phyloP scores from a whole-genome alignment of 1,140 invertebrate species.

The Aleiodes sp. region DNA sequence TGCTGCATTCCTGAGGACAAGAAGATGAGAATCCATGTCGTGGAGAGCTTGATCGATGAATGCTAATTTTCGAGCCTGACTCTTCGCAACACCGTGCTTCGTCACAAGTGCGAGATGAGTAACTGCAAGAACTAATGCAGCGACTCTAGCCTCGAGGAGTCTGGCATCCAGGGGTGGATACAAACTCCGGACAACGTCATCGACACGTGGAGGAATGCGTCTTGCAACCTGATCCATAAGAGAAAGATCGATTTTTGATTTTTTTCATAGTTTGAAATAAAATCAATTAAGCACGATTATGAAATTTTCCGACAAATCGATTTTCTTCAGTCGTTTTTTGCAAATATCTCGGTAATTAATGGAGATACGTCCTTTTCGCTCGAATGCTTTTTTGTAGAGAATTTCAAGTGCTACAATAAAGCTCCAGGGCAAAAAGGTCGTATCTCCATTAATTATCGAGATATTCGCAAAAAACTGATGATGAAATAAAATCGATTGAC shows the following conservation, averaged over 20 bases:
- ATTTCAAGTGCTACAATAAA: too few relatives aligned
- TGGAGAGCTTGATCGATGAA: constrained; percentile 77
- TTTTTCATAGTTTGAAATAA: neutral
- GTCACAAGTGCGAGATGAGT: constrained; percentile 73
- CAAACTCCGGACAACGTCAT: constrained; percentile 78
- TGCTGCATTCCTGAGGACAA: constrained; percentile 68
- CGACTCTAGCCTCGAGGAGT: constrained; percentile 76
- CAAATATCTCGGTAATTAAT: constrained; percentile 3
- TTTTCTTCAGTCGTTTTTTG: neutral
- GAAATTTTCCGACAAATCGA: too few relatives aligned
- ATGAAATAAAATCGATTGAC: too few relatives aligned
- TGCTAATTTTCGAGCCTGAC: constrained; percentile 62
- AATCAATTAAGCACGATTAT: too few relatives aligned
- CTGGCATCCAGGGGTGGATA: constrained; percentile 78
- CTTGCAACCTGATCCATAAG: constrained; percentile 67
- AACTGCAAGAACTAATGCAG: constrained; percentile 75
- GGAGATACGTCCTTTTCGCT: too few relatives aligned
- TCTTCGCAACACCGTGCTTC: constrained; percentile 67
- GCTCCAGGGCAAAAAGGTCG: too few relatives aligned
- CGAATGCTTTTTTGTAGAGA: too few relatives aligned
- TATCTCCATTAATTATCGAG: too few relatives aligned
- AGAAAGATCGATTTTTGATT: constrained; percentile 7
- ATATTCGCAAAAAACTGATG: too few relatives aligned
- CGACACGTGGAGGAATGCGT: constrained; percentile 75
- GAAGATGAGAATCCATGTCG: constrained; percentile 76